Percentiles rank a stretch among this genome's conserved stretches.
phyloP scores from a whole-genome alignment of 2,113 vertebrate genomes.

The Oncorhynchus masou region DNA sequence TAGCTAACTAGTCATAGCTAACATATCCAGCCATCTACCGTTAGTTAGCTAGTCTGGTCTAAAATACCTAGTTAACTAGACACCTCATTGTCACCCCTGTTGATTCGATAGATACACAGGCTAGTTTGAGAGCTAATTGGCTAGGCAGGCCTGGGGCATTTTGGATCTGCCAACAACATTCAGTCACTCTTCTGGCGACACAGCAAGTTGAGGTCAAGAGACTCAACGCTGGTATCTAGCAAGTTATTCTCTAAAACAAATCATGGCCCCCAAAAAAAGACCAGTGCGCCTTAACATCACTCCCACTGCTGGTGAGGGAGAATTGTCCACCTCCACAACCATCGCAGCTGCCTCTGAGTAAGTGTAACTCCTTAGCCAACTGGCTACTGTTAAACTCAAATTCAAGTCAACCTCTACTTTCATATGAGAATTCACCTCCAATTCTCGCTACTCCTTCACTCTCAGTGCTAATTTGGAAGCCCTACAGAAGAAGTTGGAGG shows the following conservation, averaged over 20 bases:
- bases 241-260: neutral
- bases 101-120: too few species aligned
- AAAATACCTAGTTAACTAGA: too few species aligned
- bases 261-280: constrained; percentile 84
- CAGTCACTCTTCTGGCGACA: too few species aligned
- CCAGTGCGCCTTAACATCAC: constrained; percentile 80
- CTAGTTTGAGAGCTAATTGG: too few species aligned
- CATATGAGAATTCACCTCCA: neutral
- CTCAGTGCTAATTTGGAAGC: constrained; percentile 84
- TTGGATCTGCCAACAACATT: too few species aligned
- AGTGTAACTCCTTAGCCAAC: constrained; percentile 47
- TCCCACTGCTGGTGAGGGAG: constrained; percentile 63
- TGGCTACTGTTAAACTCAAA: too few species aligned
- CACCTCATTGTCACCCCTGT: too few species aligned
- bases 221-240: neutral
- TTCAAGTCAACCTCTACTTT: too few species aligned
- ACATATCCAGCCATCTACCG: too few species aligned
- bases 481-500: constrained; percentile 87
- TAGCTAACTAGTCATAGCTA: too few species aligned
- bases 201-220: neutral
- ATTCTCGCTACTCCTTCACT: neutral
- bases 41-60: too few species aligned
- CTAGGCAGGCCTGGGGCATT: too few species aligned
- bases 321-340: constrained; percentile 65
- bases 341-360: constrained; percentile 78